Percentiles rank a stretch among this genome's conserved stretches.
Evolutionary conservation across 64 coral and sea anemone genomes (phyloP).

Genomic region (Trachythela sp.): DNA sequence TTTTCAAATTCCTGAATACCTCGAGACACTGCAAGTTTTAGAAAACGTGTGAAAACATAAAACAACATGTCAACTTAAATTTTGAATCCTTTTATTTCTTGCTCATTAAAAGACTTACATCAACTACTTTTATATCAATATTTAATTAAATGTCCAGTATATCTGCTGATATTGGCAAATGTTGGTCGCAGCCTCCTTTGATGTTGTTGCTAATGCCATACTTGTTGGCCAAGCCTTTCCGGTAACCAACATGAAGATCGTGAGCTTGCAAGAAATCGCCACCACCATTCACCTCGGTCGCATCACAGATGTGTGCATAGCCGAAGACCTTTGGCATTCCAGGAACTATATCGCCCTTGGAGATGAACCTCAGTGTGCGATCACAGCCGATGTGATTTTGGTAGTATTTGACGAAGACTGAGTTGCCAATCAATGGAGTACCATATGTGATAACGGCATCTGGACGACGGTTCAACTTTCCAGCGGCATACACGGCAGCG

Average conservation of each 20-base stretch:
- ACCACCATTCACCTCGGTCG: not conserved
- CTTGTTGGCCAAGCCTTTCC: not conserved
- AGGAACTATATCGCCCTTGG: not conserved
- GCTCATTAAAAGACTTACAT: too few species aligned
- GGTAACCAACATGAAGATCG: not conserved
- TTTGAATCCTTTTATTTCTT: too few species aligned
- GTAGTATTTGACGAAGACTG: not conserved
- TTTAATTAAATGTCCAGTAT: not conserved
- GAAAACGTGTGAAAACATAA: too few species aligned
- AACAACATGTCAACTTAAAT: too few species aligned
- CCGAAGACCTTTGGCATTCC: not conserved
- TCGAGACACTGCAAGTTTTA: too few species aligned
- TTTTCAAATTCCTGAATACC: too few species aligned
- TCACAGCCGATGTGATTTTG: not conserved
- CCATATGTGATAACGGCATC: not conserved
- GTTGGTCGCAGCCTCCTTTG: not conserved
- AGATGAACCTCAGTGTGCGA: not conserved
- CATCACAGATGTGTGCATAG: not conserved
- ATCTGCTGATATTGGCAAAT: not conserved
- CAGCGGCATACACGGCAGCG: not conserved
- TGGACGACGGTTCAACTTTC: not conserved
- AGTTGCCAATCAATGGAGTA: not conserved
- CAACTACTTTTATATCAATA: too few species aligned
- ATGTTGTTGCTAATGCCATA: not conserved
- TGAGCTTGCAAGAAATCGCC: not conserved